phyloP scores from a whole-genome alignment of 2,888 invertebrate species.

The Caenorhabditis sp. region DNA sequence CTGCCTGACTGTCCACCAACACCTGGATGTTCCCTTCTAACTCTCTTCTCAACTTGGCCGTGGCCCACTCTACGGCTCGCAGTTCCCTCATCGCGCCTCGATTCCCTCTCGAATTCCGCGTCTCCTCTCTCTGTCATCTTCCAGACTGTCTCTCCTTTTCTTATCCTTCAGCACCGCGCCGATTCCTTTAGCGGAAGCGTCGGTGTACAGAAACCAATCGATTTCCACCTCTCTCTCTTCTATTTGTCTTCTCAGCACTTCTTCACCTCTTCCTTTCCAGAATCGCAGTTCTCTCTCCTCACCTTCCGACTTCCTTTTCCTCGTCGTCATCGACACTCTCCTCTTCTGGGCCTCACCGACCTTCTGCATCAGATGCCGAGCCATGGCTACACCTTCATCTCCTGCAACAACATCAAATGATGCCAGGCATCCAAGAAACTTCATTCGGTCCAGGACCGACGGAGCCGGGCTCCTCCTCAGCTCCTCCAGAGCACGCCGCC shows the following conservation, averaged over 20 bases:
- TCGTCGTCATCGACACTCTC: background rate
- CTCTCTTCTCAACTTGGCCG: too few relatives aligned
- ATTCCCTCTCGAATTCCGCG: background rate
- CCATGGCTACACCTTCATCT: background rate
- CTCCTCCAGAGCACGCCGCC: background rate
- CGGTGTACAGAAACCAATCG: background rate
- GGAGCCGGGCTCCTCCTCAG: slow-evolving; percentile 1
- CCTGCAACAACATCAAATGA: slow-evolving; percentile 13
- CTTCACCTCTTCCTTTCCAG: background rate
- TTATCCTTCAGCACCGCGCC: slow-evolving; percentile 2
- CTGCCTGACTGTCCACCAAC: background rate
- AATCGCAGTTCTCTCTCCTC: slow-evolving; percentile 1
- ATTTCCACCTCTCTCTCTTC: background rate
- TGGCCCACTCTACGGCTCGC: background rate
- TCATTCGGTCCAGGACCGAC: slow-evolving; percentile 15
- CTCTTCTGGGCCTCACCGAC: background rate
- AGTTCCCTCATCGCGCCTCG: slow-evolving; percentile 18
- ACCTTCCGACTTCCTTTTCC: background rate
- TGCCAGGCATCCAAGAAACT: background rate
- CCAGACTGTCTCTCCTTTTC: background rate
- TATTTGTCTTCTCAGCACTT: background rate
- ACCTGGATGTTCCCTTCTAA: background rate
- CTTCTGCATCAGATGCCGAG: background rate
- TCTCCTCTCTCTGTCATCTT: background rate
- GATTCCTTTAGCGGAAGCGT: background rate